These are phyloP conservation scores for Micrasema longulum DNA, from an alignment of 1,140 invertebrate genomes.

Conservation along the genomic window DNA sequence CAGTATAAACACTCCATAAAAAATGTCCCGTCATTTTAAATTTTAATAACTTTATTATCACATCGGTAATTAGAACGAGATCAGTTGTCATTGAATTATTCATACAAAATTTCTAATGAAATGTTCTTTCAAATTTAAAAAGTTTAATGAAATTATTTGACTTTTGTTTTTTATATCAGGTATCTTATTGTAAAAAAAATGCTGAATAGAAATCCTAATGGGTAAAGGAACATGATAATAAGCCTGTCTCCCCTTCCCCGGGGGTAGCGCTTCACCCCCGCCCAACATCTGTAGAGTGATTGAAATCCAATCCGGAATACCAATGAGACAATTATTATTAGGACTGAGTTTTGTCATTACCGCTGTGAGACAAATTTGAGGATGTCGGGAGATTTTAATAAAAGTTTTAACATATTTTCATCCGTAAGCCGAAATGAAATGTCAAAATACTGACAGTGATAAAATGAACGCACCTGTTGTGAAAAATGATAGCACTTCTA, in stretches of 20 bases:
- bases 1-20: too few relatives aligned
- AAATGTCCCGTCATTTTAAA: too few relatives aligned
- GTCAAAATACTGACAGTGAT: too few relatives aligned
- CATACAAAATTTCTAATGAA: too few relatives aligned
- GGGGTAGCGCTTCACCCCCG: slow-evolving; percentile 7
- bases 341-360: slow-evolving; percentile 46
- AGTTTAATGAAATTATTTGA: too few relatives aligned
- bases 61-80: too few relatives aligned
- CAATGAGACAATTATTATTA: slow-evolving; percentile 53
- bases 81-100: too few relatives aligned
- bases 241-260: slow-evolving; percentile 2
- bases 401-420: not conserved
- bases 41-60: too few relatives aligned
- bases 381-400: not conserved
- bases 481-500: not conserved
- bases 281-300: slow-evolving; percentile 43
- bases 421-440: not conserved
- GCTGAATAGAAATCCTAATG: not conserved
- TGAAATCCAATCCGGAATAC: slow-evolving; percentile 53
- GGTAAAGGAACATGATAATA: slow-evolving; percentile 21
- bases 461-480: too few relatives aligned
- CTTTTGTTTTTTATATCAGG: too few relatives aligned
- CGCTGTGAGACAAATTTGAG: slow-evolving; percentile 23
- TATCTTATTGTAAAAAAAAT: too few relatives aligned
- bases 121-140: too few relatives aligned